Base-by-base conservation (phyloP, 2,113 vertebrate species). In the Malurus alboscapulatus region DNA sequence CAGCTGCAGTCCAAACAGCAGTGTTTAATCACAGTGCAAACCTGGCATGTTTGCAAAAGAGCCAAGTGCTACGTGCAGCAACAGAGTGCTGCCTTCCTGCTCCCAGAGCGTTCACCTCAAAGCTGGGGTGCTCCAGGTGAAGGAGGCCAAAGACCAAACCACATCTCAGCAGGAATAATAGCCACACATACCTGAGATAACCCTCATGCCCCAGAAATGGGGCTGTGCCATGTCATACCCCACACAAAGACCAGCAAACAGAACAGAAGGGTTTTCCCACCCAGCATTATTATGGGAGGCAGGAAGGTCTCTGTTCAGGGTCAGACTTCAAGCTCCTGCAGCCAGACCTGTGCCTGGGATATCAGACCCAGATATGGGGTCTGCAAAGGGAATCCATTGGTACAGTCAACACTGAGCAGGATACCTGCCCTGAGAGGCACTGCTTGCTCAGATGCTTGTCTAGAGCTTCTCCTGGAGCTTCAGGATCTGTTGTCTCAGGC, bases 1-100 rank as follows among this genome's bases (percentile, higher is more conserved):
- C 84, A 95, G 84, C 92, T 89, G 77, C 69, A 91, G 81, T 69
- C 69, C 61, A 87, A 93, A 94, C 68, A 91, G 65, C 74, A 53
- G 73, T 3, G 0, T 89, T 94, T 94, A 91, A 94, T 81, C 77
- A 87, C 57, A 88, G 84, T 12, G 69, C 82, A 84, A 75, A 67
- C 38, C 75, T 86, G 80, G 84, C 80, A 48, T 20, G 58, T 83
- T 90, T 92, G 93, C 67, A 72, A 55, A 71, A 71, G 66, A 87
- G 77, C 75, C 47, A 40, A 91, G 84, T 14, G 12, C 42, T 51
- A 36, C 0, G 2, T 8, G 62, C 78, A 61, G 88, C 76, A 69
- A 26, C 42, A 44, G 66, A 71, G 53, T 1, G 0, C 45, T 59
- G 54, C 75, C 18, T 51, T 30, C 38, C 71, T 14, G 32, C 75